A percentile compares a stretch with the other conserved stretches of the same genome.
These are phyloP conservation scores for Hedya salicella DNA, from an alignment of 2,888 invertebrate genomes.

Conservation along the genomic window DNA sequence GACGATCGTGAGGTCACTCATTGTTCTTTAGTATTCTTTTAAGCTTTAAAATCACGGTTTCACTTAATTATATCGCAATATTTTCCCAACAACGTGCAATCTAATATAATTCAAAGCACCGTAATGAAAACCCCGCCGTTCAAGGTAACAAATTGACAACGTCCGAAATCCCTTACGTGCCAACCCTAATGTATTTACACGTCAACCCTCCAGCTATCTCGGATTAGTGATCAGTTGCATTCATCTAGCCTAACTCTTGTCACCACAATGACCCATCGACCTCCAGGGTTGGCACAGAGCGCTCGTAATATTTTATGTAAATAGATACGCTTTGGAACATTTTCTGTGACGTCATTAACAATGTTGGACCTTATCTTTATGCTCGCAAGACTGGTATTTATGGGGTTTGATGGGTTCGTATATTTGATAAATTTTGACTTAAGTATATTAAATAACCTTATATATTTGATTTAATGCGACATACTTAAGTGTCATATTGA, in stretches of 20 bases:
- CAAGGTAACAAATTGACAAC: constrained; percentile 38
- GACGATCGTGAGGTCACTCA: constrained; percentile 8
- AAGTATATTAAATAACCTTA: too few species aligned
- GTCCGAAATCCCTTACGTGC: constrained; percentile 37
- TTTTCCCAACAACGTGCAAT: constrained; percentile 9
- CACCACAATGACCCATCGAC: constrained; percentile 69
- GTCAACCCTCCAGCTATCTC: constrained; percentile 66
- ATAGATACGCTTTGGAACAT: constrained; percentile 47
- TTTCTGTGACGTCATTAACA: constrained; percentile 39
- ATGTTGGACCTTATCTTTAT: constrained; percentile 21
- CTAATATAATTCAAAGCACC: constrained; percentile 9
- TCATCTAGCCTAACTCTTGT: constrained; percentile 74
- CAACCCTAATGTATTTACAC: constrained; percentile 58
- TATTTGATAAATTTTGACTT: constrained; percentile 5
- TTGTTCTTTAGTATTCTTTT: constrained; percentile 8
- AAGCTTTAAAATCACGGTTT: neutral
- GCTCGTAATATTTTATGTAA: constrained; percentile 69
- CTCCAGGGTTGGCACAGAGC: constrained; percentile 59
- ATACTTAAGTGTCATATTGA: too few species aligned
- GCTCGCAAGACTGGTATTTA: constrained; percentile 10
- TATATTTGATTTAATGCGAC: too few species aligned
- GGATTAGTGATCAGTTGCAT: constrained; percentile 67
- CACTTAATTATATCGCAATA: constrained; percentile 13
- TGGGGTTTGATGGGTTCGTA: constrained; percentile 1
- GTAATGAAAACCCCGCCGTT: constrained; percentile 38